phyloP scores from a whole-genome alignment of 2,113 vertebrate genomes.

The Polyodon spathula region DNA sequence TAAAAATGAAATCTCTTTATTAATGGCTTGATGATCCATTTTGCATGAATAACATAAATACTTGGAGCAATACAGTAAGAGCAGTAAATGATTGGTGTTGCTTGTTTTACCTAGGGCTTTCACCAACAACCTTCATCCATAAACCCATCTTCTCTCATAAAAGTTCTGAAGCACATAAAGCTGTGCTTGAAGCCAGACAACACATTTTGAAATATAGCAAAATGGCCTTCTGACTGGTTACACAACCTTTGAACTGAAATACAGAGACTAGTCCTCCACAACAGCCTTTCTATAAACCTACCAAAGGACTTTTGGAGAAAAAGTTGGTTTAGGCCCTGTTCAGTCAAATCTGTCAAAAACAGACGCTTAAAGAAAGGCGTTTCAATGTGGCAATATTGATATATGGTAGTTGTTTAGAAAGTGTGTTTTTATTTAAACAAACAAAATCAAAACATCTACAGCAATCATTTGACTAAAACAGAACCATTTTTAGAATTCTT shows the following conservation, averaged over 20 bases:
- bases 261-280: too few species aligned
- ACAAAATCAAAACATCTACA: too few species aligned
- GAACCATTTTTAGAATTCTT: too few species aligned
- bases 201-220: not conserved
- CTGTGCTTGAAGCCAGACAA: not conserved
- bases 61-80: constrained; percentile 38
- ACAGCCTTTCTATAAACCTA: too few species aligned
- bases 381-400: too few species aligned
- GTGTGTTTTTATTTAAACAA: too few species aligned
- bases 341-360: too few species aligned
- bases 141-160: not conserved
- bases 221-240: not conserved
- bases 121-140: not conserved
- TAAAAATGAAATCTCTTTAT: constrained; percentile 61
- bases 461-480: too few species aligned
- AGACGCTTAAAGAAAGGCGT: too few species aligned
- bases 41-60: constrained; percentile 50
- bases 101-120: not conserved
- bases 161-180: not conserved
- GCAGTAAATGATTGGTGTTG: constrained; percentile 33
- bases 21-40: constrained; percentile 51
- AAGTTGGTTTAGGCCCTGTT: too few species aligned
- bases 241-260: not conserved
- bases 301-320: too few species aligned
- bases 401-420: too few species aligned